Evolutionary conservation across 2,888 invertebrate genomes (phyloP).

Genomic region (Podabrus alpinus): DNA sequence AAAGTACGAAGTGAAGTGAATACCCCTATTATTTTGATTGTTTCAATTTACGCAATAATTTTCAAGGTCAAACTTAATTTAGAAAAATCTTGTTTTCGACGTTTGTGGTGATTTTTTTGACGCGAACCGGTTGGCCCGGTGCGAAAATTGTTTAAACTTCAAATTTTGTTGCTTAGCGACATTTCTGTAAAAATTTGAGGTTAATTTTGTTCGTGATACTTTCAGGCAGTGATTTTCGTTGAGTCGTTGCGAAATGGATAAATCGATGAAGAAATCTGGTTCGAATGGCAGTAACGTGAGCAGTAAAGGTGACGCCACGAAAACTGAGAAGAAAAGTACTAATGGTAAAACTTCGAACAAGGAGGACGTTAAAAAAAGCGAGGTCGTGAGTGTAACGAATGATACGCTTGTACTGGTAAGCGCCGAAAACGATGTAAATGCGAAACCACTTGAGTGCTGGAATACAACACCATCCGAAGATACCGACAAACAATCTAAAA

Average conservation of each 20-base stretch:
- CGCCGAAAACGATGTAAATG: too few relatives aligned
- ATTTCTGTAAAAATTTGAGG: background rate
- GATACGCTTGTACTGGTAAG: too few relatives aligned
- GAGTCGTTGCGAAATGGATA: background rate
- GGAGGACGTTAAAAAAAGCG: background rate
- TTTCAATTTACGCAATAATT: background rate
- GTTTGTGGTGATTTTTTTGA: too few relatives aligned
- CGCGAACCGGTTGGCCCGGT: too few relatives aligned
- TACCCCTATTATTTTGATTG: background rate
- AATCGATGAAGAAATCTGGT: background rate
- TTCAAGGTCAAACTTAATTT: background rate
- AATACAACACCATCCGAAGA: background rate
- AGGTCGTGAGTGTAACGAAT: background rate
- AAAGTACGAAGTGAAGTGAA: too few relatives aligned
- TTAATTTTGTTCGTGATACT: background rate
- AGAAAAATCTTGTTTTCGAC: background rate
- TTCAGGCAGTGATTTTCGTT: background rate
- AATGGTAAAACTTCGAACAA: background rate
- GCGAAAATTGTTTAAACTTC: too few relatives aligned
- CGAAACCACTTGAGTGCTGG: too few relatives aligned
- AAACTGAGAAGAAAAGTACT: too few relatives aligned
- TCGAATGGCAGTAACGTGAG: background rate
- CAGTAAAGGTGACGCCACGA: background rate
- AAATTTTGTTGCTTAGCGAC: background rate
- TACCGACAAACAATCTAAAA: background rate